These are phyloP conservation scores for Cactoblastis cactorum DNA, from an alignment of 2,888 invertebrate species.

Conservation along the genomic window DNA sequence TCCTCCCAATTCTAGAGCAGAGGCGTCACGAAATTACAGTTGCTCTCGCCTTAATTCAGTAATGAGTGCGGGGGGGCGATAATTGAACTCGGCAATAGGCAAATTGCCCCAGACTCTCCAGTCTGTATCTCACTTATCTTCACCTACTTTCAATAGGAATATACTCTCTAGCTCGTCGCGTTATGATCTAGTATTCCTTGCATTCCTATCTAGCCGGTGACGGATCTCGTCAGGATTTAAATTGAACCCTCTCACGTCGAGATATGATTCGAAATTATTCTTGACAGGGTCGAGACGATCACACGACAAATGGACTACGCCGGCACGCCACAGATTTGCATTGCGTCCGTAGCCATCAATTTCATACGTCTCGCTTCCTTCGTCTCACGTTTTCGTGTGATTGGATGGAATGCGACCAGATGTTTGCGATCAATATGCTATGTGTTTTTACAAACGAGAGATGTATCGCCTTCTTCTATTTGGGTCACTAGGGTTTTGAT, in stretches of 20 bases:
- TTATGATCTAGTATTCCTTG: conserved; percentile 39
- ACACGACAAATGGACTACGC: conserved; percentile 50
- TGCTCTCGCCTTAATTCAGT: conserved; percentile 74
- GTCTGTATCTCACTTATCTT: conserved; percentile 43
- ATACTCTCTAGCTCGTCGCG: conserved; percentile 33
- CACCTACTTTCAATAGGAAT: conserved; percentile 26
- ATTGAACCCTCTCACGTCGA: conserved; percentile 49
- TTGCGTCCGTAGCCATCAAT: conserved; percentile 58
- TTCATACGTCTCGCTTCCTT: conserved; percentile 55
- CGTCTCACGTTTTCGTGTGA: conserved; percentile 43
- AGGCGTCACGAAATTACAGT: conserved; percentile 70
- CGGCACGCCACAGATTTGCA: conserved; percentile 64
- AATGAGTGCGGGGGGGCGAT: conserved; percentile 78
- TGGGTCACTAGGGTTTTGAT: conserved; percentile 21
- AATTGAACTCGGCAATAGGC: conserved; percentile 76
- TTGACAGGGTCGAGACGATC: conserved; percentile 43
- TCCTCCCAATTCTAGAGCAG: conserved; percentile 53
- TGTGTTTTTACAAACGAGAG: conserved; percentile 13
- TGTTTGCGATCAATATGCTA: conserved; percentile 30
- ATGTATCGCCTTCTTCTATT: conserved; percentile 16
- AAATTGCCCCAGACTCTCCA: conserved; percentile 67
- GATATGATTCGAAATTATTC: conserved; percentile 46
- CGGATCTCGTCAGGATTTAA: conserved; percentile 44
- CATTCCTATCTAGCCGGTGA: conserved; percentile 26
- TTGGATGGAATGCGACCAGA: conserved; percentile 50